Evolutionary conservation across 2,888 invertebrate species (phyloP).

Genomic region (Uropetala carovei): DNA sequence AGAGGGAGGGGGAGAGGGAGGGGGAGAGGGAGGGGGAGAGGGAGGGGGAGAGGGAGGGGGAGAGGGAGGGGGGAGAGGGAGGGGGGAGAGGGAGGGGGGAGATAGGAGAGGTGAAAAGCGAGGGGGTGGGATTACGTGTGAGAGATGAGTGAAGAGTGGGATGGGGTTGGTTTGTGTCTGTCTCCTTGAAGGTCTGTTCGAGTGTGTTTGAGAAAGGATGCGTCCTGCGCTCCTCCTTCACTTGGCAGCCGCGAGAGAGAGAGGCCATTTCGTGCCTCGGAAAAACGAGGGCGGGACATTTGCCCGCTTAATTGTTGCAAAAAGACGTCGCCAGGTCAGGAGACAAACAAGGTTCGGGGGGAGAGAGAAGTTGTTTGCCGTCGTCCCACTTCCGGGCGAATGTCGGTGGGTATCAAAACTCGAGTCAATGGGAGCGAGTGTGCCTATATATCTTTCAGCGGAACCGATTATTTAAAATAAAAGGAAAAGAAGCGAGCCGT

Average conservation of each 20-base stretch:
- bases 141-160: background rate
- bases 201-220: constrained; percentile 26
- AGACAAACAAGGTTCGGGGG: background rate
- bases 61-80: background rate
- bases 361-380: background rate
- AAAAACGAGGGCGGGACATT: background rate
- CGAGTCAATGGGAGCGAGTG: background rate
- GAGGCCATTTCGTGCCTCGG: constrained; percentile 6
- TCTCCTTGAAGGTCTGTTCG: constrained; percentile 18
- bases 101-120: background rate
- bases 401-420: background rate
- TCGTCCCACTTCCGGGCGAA: background rate
- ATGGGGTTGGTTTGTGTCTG: background rate
- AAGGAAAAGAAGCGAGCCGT: background rate
- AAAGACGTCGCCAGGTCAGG: background rate
- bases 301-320: constrained; percentile 24
- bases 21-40: background rate
- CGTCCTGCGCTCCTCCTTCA: constrained; percentile 3
- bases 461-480: background rate
- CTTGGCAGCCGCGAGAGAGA: background rate
- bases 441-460: background rate
- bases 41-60: background rate
- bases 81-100: background rate
- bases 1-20: background rate
- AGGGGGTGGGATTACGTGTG: background rate